A percentile compares a stretch with the other conserved stretches of the same genome.
Conservation (phyloP, 2,797 vertebrate genomes). For the Muraenolepis orangiensis region DNA sequence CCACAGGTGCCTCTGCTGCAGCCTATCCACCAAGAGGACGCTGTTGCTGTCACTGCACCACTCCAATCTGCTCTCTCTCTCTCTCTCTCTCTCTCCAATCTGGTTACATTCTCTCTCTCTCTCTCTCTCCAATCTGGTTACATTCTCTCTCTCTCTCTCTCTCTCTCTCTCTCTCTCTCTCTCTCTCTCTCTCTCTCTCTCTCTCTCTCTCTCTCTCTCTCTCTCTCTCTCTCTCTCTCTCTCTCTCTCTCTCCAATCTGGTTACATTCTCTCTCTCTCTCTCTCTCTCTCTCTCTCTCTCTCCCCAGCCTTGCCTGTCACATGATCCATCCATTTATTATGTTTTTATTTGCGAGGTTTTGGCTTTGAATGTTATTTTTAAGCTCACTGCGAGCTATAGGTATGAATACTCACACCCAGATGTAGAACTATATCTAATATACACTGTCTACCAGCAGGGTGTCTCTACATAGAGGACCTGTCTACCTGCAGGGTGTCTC, state of each 20-base stretch:
- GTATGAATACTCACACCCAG: not conserved
- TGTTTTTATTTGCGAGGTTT: not conserved
- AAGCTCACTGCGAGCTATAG: not conserved
- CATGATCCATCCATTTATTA: no score
- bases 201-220: no score
- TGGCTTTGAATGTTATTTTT: not conserved
- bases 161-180: no score
- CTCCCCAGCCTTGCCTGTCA: no score
- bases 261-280: no score
- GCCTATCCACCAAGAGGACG: not conserved
- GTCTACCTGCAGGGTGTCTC: conserved; percentile 16
- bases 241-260: not conserved
- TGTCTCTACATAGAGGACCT: conserved; percentile 17
- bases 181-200: no score
- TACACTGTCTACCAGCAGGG: conserved; percentile 23
- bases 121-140: no score
- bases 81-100: no score
- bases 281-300: no score
- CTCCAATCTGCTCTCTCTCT: not conserved
- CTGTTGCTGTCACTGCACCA: not conserved
- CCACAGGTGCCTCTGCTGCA: conserved; percentile 3
- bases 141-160: no score
- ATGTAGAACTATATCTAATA: not conserved
- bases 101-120: no score
- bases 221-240: no score